Conservation (phyloP, 2,113 vertebrate species). For the Colossoma macropomum region DNA sequence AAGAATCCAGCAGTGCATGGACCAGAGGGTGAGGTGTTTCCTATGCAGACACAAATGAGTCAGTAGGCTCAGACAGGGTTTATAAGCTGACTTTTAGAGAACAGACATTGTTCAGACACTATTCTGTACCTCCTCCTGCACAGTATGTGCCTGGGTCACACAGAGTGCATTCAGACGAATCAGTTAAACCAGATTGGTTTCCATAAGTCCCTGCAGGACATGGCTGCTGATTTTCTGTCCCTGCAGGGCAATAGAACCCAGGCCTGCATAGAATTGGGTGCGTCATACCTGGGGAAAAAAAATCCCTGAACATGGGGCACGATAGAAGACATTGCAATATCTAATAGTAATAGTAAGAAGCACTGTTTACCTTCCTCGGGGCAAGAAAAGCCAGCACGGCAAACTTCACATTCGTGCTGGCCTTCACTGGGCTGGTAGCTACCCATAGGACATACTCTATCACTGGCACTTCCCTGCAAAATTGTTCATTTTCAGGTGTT, state of each 20-base stretch:
- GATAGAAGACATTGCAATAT: background rate
- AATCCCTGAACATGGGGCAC: background rate
- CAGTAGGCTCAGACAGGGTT: background rate
- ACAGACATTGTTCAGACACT: conserved; percentile 1
- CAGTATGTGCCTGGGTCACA: conserved; percentile 80
- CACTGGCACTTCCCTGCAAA: conserved; percentile 72
- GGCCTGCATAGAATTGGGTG: conserved; percentile 69
- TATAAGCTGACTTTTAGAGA: background rate
- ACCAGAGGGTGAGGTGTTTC: conserved; percentile 78
- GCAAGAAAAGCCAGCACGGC: conserved; percentile 85
- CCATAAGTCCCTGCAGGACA: conserved; percentile 78
- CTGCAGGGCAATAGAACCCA: conserved; percentile 78
- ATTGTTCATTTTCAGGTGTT: background rate
- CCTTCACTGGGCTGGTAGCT: conserved; percentile 80
- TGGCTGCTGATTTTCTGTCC: conserved; percentile 65
- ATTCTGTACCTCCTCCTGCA: conserved; percentile 70
- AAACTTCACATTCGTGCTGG: conserved; percentile 79
- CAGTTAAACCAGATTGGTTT: conserved; percentile 70
- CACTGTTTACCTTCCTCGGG: conserved; percentile 70
- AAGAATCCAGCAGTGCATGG: conserved; percentile 85
- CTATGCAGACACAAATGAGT: conserved; percentile 56
- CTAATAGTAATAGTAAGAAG: background rate
- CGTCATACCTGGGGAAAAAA: conserved; percentile 63
- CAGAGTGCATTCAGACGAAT: conserved; percentile 66
- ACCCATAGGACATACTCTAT: conserved; percentile 76